Evolutionary conservation across 2,888 invertebrate genomes (phyloP).

Genomic region (Melanophora roralis): DNA sequence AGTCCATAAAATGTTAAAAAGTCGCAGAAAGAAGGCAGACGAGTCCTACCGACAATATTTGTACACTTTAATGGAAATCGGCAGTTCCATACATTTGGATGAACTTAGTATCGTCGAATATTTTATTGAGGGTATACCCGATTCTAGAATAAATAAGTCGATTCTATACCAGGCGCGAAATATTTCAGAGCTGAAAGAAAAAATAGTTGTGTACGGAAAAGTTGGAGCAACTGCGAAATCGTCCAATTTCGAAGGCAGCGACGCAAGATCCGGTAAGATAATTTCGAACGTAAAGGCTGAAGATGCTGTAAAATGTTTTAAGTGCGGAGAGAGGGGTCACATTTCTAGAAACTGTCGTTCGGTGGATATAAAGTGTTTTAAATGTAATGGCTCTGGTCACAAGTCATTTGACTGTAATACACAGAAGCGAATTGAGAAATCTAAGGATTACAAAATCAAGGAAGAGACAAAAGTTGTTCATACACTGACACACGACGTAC

Average conservation of each 20-base stretch:
- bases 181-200: too few relatives aligned
- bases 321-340: conserved; percentile 18
- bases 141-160: neutral
- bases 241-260: neutral
- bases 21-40: conserved; percentile 2
- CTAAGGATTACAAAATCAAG: neutral
- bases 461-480: conserved; percentile 4
- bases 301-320: conserved; percentile 18
- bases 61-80: conserved; percentile 13
- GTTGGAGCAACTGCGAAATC: neutral
- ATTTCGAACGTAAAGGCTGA: neutral
- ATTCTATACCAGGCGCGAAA: conserved; percentile 30
- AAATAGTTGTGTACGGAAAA: conserved; percentile 26
- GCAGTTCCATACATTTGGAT: conserved; percentile 9
- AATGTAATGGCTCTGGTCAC: neutral
- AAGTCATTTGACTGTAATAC: conserved; percentile 16
- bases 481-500: conserved; percentile 2
- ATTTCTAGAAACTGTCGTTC: neutral
- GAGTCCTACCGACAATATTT: conserved; percentile 27
- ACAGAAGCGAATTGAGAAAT: neutral
- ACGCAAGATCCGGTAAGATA: neutral
- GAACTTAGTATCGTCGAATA: conserved; percentile 20
- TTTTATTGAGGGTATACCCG: too few relatives aligned
- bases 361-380: neutral
- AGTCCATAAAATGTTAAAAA: conserved; percentile 11